Base-by-base conservation (phyloP, 2,888 invertebrate genomes). In the Eilema caniola region DNA sequence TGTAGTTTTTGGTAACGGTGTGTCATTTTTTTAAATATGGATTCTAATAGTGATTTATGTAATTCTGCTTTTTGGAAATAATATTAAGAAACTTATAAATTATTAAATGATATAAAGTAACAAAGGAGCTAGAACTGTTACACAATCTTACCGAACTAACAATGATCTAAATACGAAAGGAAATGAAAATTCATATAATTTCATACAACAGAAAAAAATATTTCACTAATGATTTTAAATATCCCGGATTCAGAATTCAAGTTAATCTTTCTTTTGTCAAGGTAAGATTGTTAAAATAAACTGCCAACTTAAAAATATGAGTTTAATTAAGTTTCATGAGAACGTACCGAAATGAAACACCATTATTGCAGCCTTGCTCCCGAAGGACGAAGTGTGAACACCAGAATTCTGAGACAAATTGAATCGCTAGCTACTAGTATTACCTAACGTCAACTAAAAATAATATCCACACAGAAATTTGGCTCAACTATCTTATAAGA, bases 401-500 rank as follows among this genome's bases (percentile, higher is more conserved):
- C 71, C 72, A 60, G 63, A 62, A 53, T 73, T 73, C 74, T 47
- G 74, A 69, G 73, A 68, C 73, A 72, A 70, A 82, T 81, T 80
- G 72, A 76, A 81, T 75, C 68, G 71, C 71, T 57, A 74, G 63
- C 77, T 70, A 56, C 69, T 74, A 76, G 70, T 60, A 73, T 82
- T 82, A 80, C 71, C 82, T 77, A 75, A 81, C 75, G 20, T 64
- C 41, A 68, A 77, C 82, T 83, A 83, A 82, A 83, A 84, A 83
- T 84, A 84, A 53, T 69, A 80, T 73, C 75, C n/a, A 28, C 71
- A 73, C 62, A 77, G 78, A 83, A 65, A 80, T 86, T 90, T 90
- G 91, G 91, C 92, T 89, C 90, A 80, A 82, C 84, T 86, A 80
- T 86, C 89, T 87, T 82, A 88, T 87, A 88, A 86, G 74, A 89